Conservation (phyloP, 2,113 vertebrate species). For the Arothron firmamentum region DNA sequence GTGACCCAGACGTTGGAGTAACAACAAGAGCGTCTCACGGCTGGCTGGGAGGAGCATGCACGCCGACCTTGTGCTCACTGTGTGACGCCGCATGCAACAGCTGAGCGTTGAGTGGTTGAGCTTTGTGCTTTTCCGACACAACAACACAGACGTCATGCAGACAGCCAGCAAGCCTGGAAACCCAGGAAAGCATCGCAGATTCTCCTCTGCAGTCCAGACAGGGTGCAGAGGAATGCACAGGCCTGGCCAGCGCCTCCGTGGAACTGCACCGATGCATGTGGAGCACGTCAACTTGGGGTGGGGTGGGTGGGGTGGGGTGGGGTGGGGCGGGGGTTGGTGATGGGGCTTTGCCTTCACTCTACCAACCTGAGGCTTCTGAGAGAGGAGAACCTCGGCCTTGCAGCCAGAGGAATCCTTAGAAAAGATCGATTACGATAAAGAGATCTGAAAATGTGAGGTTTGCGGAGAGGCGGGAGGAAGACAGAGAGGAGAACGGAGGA, state of each 20-base stretch:
- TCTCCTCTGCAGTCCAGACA: slow-evolving; percentile 18
- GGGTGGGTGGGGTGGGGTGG: background rate
- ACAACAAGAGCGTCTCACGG: slow-evolving; percentile 40
- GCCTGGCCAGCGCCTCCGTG: slow-evolving; percentile 9
- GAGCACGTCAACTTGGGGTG: slow-evolving; percentile 17
- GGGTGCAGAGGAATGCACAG: slow-evolving; percentile 10
- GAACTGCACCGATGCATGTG: slow-evolving; percentile 31
- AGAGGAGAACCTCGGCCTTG: slow-evolving; percentile 95
- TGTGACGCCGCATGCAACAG: slow-evolving; percentile 51
- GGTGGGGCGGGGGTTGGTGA: slow-evolving; percentile 2
- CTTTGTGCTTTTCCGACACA: slow-evolving; percentile 6
- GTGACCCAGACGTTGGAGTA: slow-evolving; percentile 42
- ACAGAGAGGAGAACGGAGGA: slow-evolving; percentile 55
- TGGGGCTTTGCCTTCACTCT: slow-evolving; percentile 47
- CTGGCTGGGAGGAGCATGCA: slow-evolving; percentile 51
- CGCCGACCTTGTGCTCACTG: slow-evolving; percentile 28
- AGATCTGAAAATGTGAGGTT: slow-evolving; percentile 82
- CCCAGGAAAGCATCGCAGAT: slow-evolving; percentile 21
- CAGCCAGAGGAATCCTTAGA: slow-evolving; percentile 91
- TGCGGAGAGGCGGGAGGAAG: slow-evolving; percentile 64
- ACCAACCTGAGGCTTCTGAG: slow-evolving; percentile 98
- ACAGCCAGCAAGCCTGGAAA: slow-evolving; percentile 13
- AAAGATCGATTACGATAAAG: slow-evolving; percentile 94
- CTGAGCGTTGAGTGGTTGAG: slow-evolving; percentile 12
- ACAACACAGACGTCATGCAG: slow-evolving; percentile 49